A percentile compares a stretch with the other conserved stretches of the same genome.
These are phyloP conservation scores for Anoplius nigerrimus DNA, from an alignment of 2,888 invertebrate species.

Conservation along the genomic window DNA sequence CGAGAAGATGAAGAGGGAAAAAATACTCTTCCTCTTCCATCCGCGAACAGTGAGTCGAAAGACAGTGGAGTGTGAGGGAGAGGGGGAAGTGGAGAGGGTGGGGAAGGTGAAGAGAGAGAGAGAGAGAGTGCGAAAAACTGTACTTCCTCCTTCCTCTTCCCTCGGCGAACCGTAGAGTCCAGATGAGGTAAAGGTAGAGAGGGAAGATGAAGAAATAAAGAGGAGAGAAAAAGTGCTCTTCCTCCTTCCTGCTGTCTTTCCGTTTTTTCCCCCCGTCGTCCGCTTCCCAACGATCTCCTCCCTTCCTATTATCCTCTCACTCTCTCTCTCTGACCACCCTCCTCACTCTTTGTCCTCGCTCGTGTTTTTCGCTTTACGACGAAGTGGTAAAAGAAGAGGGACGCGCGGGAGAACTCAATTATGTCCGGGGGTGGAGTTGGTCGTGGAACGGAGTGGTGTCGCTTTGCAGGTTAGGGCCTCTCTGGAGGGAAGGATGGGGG, in stretches of 20 bases:
- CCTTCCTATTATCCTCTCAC: background rate
- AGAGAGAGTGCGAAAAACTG: no score
- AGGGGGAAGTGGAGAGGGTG: no score
- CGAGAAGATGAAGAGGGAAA: background rate
- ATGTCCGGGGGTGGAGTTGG: constrained; percentile 29
- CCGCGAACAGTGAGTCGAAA: constrained; percentile 48
- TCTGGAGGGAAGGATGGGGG: background rate
- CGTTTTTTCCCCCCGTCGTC: background rate
- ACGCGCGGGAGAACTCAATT: constrained; percentile 55
- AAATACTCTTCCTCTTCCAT: constrained; percentile 18
- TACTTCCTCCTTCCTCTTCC: no score
- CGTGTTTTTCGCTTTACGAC: constrained; percentile 5
- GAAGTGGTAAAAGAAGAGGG: constrained; percentile 18
- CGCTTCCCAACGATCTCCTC: background rate
- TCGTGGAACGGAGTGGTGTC: background rate
- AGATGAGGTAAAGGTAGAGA: no score
- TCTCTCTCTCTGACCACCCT: background rate
- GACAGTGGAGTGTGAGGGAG: no score
- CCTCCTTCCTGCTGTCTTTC: background rate
- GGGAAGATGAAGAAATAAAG: background rate
- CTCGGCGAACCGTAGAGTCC: no score
- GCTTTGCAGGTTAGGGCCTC: no score
- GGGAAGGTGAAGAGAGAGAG: no score
- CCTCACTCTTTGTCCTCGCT: constrained; percentile 15
- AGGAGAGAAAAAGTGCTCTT: background rate